Percentiles rank a stretch among this genome's conserved stretches.
Evolutionary conservation across 2,797 vertebrate species (phyloP).

Genomic region (Chelmon rostratus): DNA sequence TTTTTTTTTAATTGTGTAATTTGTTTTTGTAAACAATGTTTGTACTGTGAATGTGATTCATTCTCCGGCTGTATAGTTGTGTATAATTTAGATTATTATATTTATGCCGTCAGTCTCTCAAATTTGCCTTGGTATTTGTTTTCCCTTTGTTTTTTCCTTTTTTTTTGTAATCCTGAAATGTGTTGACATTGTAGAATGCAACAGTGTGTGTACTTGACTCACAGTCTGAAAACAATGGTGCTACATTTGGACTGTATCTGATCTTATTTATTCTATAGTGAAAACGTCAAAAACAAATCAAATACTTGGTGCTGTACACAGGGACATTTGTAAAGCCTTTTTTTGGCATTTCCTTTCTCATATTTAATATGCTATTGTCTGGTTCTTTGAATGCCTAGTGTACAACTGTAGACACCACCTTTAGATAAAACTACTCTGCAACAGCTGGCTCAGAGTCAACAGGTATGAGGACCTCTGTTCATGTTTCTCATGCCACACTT

Average conservation of each 20-base stretch:
- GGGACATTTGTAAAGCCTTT: slow-evolving; percentile 79
- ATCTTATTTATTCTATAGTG: slow-evolving; percentile 84
- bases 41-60: slow-evolving; percentile 89
- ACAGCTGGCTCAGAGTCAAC: slow-evolving; percentile 62
- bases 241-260: slow-evolving; percentile 88
- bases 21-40: slow-evolving; percentile 79
- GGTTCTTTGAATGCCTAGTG: slow-evolving; percentile 71
- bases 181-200: slow-evolving; percentile 82
- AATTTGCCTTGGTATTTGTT: slow-evolving; percentile 67
- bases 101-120: slow-evolving; percentile 84
- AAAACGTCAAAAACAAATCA: slow-evolving; percentile 77
- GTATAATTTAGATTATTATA: slow-evolving; percentile 88
- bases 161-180: slow-evolving; percentile 70
- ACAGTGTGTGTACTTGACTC: slow-evolving; percentile 84
- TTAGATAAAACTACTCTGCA: slow-evolving; percentile 55
- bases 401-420: slow-evolving; percentile 72
- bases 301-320: slow-evolving; percentile 86
- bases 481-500: slow-evolving; percentile 48
- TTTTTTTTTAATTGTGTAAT: slow-evolving; percentile 59
- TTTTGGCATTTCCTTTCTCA: slow-evolving; percentile 71
- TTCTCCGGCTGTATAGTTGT: slow-evolving; percentile 88
- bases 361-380: slow-evolving; percentile 81
- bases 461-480: slow-evolving; percentile 45
- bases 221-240: slow-evolving; percentile 87
- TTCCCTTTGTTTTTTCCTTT: slow-evolving; percentile 39